Percentiles rank a stretch among this genome's conserved stretches.
phyloP scores from a whole-genome alignment of 2,113 vertebrate genomes.

The Elephas maximus region DNA sequence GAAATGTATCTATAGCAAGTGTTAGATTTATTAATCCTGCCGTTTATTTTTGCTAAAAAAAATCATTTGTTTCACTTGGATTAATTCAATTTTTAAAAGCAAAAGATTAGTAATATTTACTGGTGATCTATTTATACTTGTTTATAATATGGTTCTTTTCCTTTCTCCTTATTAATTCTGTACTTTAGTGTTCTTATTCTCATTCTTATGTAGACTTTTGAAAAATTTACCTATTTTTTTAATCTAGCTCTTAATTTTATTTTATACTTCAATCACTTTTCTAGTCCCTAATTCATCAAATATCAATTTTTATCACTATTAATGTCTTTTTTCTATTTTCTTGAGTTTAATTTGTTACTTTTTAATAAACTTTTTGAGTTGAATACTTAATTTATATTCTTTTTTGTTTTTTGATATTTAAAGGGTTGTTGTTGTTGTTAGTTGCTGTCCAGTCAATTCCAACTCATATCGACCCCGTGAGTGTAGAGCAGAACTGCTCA shows the following conservation, averaged over 20 bases:
- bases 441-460: too few relatives aligned
- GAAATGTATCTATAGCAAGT: neutral
- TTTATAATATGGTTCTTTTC: neutral
- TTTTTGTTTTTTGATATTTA: neutral
- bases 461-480: too few relatives aligned
- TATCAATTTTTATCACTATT: neutral
- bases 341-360: neutral
- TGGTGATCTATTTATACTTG: neutral
- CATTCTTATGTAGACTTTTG: neutral
- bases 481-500: too few relatives aligned
- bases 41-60: neutral
- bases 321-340: neutral
- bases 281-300: neutral
- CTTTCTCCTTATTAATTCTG: neutral
- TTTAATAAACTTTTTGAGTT: conserved; percentile 5
- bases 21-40: neutral
- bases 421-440: neutral
- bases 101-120: neutral
- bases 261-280: neutral
- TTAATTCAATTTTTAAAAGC: conserved; percentile 15
- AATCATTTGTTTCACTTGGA: conserved; percentile 21
- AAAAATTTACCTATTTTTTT: neutral
- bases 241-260: conserved; percentile 7
- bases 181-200: neutral
- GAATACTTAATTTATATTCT: neutral